Evolutionary conservation across 2,113 vertebrate genomes (phyloP), one percentile per base, ranked within the genome.

Genomic region (Muscicapa adusta): DNA sequence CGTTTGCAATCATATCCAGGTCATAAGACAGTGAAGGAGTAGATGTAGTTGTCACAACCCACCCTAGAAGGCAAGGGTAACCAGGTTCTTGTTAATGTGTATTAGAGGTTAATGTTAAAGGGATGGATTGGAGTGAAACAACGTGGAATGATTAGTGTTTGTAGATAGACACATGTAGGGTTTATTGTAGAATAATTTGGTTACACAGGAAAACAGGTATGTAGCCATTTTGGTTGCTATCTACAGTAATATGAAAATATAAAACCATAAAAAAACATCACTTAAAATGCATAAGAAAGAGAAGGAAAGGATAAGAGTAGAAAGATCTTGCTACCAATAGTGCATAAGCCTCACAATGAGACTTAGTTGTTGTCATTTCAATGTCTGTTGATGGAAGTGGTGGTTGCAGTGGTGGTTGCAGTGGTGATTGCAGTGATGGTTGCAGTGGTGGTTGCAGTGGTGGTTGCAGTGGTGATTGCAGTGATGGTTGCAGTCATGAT

Each of bases 281-380:
- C 16, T 31, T 51, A 25, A 36, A 70, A 61, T 43, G 8, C 12
- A 16, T 13, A 31, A 25, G 36, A n/a, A 70, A 50, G 45, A 51
- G 36, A 51, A 60, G 5, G 11, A 51, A 60, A 51, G 9, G 6
- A 17, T 36, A 61, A 61, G 10, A 34, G 45, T 7, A 25, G 36
- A 29, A 71, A 43, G 45, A 19, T 82, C 12, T 61, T 61, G 12
- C 4, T 16, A 8, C 5, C 5, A 8, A 10, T 3, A 36, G 36
- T 12, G 45, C 0, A 0, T 8, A 19, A 56, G 20, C 16, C 33
- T 82, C 2, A 0, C 66, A 34, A 56, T 24, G 25, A 43, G 31
- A 25, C 20, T 51, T 20, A 16, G 31, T 24, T 61, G 31, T 15
- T 51, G 19, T 5, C 12, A 8, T 82, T 60, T 42, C 3, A 3